Conservation (phyloP, 1,140 invertebrate species). For the Hyphantria cunea region DNA sequence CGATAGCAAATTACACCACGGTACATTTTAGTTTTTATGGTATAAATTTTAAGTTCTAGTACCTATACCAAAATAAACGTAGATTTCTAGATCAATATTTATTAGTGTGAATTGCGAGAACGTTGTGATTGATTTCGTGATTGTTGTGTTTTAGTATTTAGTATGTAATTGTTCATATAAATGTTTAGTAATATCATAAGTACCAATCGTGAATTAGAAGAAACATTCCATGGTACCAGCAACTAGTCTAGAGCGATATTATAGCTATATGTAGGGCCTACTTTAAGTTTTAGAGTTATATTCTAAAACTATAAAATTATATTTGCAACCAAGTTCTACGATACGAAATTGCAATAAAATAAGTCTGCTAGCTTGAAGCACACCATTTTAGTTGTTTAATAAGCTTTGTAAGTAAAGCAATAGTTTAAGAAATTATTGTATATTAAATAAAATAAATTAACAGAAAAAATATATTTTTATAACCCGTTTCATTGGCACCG, state of each 20-base stretch:
- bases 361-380: slow-evolving; percentile 43
- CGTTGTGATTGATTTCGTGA: slow-evolving; percentile 75
- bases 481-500: too few species aligned
- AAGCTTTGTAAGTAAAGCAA: slow-evolving; percentile 39
- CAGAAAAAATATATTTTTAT: slow-evolving; percentile 5
- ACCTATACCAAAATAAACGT: slow-evolving; percentile 77
- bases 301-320: slow-evolving; percentile 40
- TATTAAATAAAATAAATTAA: slow-evolving; percentile 35
- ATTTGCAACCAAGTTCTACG: slow-evolving; percentile 64
- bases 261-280: slow-evolving; percentile 38
- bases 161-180: slow-evolving; percentile 63
- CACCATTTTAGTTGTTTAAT: slow-evolving; percentile 42
- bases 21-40: slow-evolving; percentile 30
- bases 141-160: slow-evolving; percentile 53
- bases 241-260: slow-evolving; percentile 67
- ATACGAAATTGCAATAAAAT: slow-evolving; percentile 34
- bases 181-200: slow-evolving; percentile 52
- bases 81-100: slow-evolving; percentile 77
- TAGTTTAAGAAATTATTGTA: slow-evolving; percentile 39
- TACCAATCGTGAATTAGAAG: slow-evolving; percentile 61
- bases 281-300: slow-evolving; percentile 38
- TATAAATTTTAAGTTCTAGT: slow-evolving; percentile 64
- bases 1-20: slow-evolving; percentile 37
- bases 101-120: slow-evolving; percentile 67
- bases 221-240: slow-evolving; percentile 69